Conservation (phyloP, 2,797 vertebrate species). For the Emys orbicularis region DNA sequence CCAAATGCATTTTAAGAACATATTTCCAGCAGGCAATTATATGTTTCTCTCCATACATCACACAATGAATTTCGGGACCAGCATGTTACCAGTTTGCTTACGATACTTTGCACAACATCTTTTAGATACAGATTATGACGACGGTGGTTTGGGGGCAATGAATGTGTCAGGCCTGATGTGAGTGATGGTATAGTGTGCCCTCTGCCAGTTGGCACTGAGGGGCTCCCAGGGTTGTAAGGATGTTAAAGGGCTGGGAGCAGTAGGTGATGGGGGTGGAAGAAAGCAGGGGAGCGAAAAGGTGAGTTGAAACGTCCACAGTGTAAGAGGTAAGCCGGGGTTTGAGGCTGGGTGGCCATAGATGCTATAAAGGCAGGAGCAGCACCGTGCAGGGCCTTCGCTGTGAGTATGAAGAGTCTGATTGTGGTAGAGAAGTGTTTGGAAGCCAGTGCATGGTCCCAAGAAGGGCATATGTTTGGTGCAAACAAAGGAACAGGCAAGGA, state of each 20-base stretch:
- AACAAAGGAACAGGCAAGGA: neutral
- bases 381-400: neutral
- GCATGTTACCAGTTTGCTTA: neutral
- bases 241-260: neutral
- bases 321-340: neutral
- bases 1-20: too few relatives aligned
- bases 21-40: neutral
- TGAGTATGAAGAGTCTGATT: neutral
- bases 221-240: neutral
- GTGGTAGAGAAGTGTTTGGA: neutral
- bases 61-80: neutral
- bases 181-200: neutral
- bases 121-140: neutral
- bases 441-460: neutral
- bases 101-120: neutral
- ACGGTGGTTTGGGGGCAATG: neutral
- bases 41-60: neutral
- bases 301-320: neutral
- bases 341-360: neutral
- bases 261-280: neutral
- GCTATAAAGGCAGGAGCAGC: neutral
- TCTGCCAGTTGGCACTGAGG: neutral
- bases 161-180: neutral
- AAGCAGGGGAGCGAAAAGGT: too few relatives aligned
- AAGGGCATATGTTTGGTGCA: neutral